A percentile compares a stretch with the other conserved stretches of the same genome.
Evolutionary conservation across 1,140 invertebrate species (phyloP).

Genomic region (Pseudobourletiella spinata): DNA sequence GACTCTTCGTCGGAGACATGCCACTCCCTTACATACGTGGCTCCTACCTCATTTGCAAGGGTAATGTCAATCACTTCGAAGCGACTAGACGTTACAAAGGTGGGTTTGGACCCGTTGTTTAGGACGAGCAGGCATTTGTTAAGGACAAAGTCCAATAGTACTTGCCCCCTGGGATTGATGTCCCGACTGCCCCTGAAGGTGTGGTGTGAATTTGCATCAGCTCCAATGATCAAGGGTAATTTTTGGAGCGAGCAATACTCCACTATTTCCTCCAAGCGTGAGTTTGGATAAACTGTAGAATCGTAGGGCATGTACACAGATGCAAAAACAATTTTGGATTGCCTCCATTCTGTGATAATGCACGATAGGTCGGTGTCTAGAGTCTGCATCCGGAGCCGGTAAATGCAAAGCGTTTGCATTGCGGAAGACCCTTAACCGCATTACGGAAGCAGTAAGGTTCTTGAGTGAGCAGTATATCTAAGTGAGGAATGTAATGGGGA

Average conservation of each 20-base stretch:
- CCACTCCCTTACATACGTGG: conserved; percentile 1
- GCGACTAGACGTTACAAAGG: conserved; percentile 3
- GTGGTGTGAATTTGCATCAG: conserved; percentile 16
- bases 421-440: not conserved
- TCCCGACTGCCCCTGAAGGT: conserved; percentile 11
- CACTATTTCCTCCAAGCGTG: not conserved
- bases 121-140: not conserved
- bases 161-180: conserved; percentile 4
- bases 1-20: conserved; percentile 14
- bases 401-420: not conserved
- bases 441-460: conserved; percentile 1
- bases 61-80: conserved; percentile 22
- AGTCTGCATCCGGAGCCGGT: not conserved
- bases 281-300: not conserved
- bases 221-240: conserved; percentile 8
- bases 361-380: not conserved
- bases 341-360: not conserved
- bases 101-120: conserved; percentile 14
- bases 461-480: not conserved
- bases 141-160: not conserved
- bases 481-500: not conserved
- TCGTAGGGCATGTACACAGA: conserved; percentile 14
- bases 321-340: not conserved
- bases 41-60: not conserved
- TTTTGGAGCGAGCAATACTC: not conserved